phyloP scores from a whole-genome alignment of 2,797 vertebrate species.

The Phyllotis vaccarum region DNA sequence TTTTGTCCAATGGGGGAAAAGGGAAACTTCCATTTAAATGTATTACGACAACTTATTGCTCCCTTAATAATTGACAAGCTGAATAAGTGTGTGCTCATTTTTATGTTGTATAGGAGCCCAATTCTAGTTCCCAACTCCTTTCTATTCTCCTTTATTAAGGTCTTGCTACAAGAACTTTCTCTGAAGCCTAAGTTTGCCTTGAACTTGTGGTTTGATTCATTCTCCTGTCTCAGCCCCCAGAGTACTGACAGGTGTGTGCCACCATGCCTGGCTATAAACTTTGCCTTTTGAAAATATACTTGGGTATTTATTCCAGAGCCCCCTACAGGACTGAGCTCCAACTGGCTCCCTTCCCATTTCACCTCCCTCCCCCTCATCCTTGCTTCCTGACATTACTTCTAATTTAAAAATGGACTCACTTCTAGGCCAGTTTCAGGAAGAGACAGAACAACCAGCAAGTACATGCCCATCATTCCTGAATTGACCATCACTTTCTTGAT shows the following conservation, averaged over 20 bases:
- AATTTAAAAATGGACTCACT: background rate
- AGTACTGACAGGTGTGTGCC: background rate
- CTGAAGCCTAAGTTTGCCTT: background rate
- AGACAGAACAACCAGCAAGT: background rate
- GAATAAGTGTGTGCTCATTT: background rate
- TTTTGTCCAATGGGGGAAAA: background rate
- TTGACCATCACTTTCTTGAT: background rate
- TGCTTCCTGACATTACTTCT: background rate
- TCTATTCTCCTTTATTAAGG: background rate
- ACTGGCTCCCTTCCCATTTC: background rate
- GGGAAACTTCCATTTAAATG: conserved; percentile 24
- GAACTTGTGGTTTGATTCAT: background rate
- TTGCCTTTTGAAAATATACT: conserved; percentile 7
- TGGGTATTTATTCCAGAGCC: background rate
- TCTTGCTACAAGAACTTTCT: background rate
- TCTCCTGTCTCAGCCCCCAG: background rate
- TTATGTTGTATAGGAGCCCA: background rate
- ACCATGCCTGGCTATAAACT: background rate
- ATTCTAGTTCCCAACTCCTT: background rate
- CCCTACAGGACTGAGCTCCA: background rate
- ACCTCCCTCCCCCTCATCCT: background rate
- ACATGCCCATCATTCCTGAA: background rate
- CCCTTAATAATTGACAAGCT: background rate
- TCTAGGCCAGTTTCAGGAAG: background rate
- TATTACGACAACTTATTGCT: background rate